Percentiles rank a stretch among this genome's conserved stretches.
phyloP scores from a whole-genome alignment of 2,797 vertebrate genomes.

The Furcifer pardalis region DNA sequence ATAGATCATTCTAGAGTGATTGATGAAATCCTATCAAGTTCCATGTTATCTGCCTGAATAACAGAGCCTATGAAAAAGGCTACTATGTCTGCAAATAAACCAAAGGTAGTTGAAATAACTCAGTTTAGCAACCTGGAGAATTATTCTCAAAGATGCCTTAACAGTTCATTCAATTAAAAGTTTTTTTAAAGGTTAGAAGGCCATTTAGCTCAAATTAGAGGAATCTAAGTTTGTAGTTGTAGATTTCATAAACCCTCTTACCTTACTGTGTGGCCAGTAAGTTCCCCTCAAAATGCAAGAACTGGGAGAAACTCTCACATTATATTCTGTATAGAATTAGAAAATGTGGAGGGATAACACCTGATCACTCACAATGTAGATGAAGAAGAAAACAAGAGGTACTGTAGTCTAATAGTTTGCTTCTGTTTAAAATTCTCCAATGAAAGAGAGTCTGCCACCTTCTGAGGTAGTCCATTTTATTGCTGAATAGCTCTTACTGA shows the following conservation, averaged over 20 bases:
- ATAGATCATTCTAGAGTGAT: too few species aligned
- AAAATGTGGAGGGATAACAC: constrained; percentile 37
- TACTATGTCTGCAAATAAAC: too few species aligned
- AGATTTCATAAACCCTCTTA: neutral
- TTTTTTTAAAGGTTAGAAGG: neutral
- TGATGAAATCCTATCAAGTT: too few species aligned
- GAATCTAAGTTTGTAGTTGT: too few species aligned
- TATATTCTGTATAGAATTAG: constrained; percentile 35
- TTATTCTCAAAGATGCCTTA: neutral
- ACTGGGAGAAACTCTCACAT: constrained; percentile 1
- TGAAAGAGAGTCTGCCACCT: too few species aligned
- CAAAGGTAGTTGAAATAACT: too few species aligned
- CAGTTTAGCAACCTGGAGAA: neutral
- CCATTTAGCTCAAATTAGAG: neutral
- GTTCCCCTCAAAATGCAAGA: neutral
- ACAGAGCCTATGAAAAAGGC: too few species aligned
- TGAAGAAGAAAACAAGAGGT: neutral
- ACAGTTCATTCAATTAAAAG: neutral
- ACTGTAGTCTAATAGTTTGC: too few species aligned
- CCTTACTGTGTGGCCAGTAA: neutral
- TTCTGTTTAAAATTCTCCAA: neutral
- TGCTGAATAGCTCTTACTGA: neutral
- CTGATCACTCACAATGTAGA: neutral
- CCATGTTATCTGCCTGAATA: too few species aligned
- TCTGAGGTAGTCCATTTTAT: too few species aligned